phyloP scores from a whole-genome alignment of 2,888 invertebrate species.

The Pyrrhia umbra region DNA sequence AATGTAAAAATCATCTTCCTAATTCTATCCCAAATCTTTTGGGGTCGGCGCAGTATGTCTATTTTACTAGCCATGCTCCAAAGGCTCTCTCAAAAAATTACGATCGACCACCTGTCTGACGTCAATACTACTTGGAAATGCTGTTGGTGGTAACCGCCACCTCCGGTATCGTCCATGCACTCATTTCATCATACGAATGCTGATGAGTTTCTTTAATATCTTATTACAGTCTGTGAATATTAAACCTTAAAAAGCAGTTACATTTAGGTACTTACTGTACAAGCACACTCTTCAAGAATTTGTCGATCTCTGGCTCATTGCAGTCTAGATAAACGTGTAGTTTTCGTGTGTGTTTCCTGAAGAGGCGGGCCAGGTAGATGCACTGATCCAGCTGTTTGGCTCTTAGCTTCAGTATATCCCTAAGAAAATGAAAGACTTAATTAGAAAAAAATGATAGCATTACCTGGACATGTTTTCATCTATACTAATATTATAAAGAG shows the following conservation, averaged over 20 bases:
- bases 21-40: no score
- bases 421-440: conserved; percentile 58
- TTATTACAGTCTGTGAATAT: neutral
- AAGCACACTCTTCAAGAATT: conserved; percentile 78
- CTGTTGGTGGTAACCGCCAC: no score
- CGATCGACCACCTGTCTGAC: no score
- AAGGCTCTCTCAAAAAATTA: no score
- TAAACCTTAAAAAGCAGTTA: neutral
- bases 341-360: conserved; percentile 73
- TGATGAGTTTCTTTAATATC: no score
- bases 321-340: conserved; percentile 79
- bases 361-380: conserved; percentile 77
- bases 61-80: no score
- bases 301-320: conserved; percentile 72
- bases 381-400: conserved; percentile 76
- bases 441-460: neutral
- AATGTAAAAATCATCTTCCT: no score
- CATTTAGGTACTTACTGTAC: conserved; percentile 79
- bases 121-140: no score
- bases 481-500: no score
- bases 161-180: no score
- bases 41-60: no score
- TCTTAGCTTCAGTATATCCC: conserved; percentile 75
- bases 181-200: neutral
- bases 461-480: no score